A percentile compares a stretch with the other conserved stretches of the same genome.
These are phyloP conservation scores for Gisinianus flammeolus DNA, from an alignment of 2,888 invertebrate species.

Conservation along the genomic window DNA sequence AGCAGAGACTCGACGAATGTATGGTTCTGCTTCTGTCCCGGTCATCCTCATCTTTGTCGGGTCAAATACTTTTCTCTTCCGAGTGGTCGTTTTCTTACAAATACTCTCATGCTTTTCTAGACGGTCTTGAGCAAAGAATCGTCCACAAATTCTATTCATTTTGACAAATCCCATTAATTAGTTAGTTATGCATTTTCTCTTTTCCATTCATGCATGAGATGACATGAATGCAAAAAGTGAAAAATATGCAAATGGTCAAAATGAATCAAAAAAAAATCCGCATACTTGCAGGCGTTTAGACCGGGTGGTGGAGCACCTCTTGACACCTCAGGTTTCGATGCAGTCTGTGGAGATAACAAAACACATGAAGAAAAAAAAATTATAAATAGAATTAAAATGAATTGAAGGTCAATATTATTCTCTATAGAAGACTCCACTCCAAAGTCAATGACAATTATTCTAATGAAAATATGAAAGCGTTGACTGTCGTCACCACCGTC, in stretches of 20 bases:
- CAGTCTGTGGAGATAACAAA: constrained; percentile 32
- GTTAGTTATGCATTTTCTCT: too few species aligned
- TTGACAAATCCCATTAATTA: too few species aligned
- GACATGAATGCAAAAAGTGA: too few species aligned
- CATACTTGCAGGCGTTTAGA: constrained; percentile 68
- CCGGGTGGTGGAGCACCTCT: constrained; percentile 61
- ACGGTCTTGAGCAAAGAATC: constrained; percentile 82
- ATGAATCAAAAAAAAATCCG: too few species aligned
- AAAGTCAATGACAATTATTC: background rate
- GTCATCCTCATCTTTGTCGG: constrained; percentile 85
- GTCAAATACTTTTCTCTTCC: constrained; percentile 91
- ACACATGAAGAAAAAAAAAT: too few species aligned
- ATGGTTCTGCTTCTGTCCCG: constrained; percentile 83
- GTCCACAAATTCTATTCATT: constrained; percentile 68
- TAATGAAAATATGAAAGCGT: background rate
- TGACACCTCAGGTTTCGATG: constrained; percentile 40
- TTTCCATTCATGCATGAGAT: too few species aligned
- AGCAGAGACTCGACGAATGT: constrained; percentile 52
- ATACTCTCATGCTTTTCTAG: constrained; percentile 82
- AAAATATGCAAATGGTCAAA: too few species aligned
- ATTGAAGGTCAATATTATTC: too few species aligned
- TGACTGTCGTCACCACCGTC: too few species aligned
- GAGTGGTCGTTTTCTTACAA: constrained; percentile 77
- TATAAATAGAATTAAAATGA: background rate
- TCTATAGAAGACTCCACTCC: background rate